These are phyloP conservation scores for Coilia nasus DNA, from an alignment of 2,797 vertebrate species.

Conservation along the genomic window DNA sequence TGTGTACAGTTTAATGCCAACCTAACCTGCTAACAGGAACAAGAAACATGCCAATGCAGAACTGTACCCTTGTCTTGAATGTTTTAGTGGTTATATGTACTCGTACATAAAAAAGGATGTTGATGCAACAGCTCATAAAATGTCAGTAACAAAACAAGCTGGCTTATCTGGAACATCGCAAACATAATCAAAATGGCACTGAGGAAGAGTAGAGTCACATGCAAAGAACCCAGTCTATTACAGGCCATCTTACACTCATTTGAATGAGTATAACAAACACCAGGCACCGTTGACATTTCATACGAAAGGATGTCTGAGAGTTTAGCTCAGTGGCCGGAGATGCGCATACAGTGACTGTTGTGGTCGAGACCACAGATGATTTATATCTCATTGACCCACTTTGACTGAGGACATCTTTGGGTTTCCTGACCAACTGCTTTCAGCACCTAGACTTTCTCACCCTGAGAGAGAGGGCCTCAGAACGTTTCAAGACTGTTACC, in stretches of 20 bases:
- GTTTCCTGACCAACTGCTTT: conserved; percentile 33
- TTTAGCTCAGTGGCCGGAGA: not conserved
- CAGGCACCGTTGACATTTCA: not conserved
- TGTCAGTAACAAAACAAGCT: no score
- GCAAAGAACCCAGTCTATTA: not conserved
- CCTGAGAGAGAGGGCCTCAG: not conserved
- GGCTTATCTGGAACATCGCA: no score
- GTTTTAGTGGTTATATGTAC: no score
- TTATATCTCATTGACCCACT: not conserved
- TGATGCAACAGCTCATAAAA: no score
- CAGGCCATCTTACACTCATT: not conserved
- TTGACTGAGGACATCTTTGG: conserved; percentile 23
- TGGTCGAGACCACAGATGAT: not conserved
- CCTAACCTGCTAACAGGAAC: not conserved
- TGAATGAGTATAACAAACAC: not conserved
- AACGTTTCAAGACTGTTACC: not conserved
- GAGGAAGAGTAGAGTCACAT: not conserved
- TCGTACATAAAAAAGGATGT: no score
- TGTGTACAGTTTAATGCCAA: not conserved
- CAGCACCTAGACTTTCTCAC: conserved; percentile 27
- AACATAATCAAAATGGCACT: not conserved
- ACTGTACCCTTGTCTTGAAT: no score
- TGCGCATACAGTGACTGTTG: not conserved
- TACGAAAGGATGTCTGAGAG: not conserved
- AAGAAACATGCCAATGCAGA: no score